Base-by-base conservation (phyloP, 2,797 vertebrate genomes). In the Tauraco hartlaubi region DNA sequence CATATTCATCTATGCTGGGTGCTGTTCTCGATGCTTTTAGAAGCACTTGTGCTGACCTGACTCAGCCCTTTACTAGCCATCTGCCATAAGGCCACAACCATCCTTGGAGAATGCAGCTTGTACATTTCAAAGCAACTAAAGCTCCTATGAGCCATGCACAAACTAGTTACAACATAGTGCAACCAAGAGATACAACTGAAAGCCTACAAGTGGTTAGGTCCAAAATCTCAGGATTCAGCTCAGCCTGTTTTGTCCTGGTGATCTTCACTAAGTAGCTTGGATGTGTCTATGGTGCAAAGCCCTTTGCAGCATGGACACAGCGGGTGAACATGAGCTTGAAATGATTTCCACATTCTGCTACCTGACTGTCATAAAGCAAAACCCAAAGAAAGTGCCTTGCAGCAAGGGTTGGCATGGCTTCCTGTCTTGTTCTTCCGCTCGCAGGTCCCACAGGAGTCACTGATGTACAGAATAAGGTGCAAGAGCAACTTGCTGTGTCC, bases 381-480 rank as follows among this genome's bases (percentile, higher is more conserved):
- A 35, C 21, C 12, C 37, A n/a, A 61, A 66, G 22, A 2, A 29
- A 37, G 41, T 11, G 31, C 37, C 31, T 73, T 58, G 79, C 79
- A 66, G 44, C 0, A 0, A 73, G 26, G 26, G 26, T 0, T 66
- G 48, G 48, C 39, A 67, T 0, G 0, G 35, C 21, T 76, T 74
- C n/a, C 35, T 39, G 23, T 49, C 59, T 14, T 22, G 4, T 17
- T 49, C 11, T 67, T 63, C 21, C 0, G 0, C 23, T 68, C 9
- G 1, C 68, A 84, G 23, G 41, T 63, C 63, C 33, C 64, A 20
- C 1, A 4, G 51, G 21, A 80, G 31, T 49, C 37, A 8, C 41
- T 54, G 58, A 74, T 9, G 39, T 12, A 10, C 29, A 39, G 25
- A 76, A 41, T 5, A 20, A 77, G 15, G 48, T 20, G 10, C 33